A percentile compares a stretch with the other conserved stretches of the same genome.
Conservation (phyloP, 2,888 invertebrate species). For the Pyrocoelia pectoralis region DNA sequence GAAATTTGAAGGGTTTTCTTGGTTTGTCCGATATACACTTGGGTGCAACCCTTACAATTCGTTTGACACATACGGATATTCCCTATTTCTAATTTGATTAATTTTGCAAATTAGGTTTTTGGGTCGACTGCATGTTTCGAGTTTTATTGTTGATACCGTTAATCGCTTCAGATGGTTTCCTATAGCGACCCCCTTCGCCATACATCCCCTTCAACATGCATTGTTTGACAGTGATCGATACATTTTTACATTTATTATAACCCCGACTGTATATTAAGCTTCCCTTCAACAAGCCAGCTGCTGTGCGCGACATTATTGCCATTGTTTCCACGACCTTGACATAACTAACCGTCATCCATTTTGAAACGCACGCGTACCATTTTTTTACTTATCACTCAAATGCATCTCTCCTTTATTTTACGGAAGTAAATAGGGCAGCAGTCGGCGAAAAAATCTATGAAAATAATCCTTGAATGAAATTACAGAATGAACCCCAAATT, state of each 20-base stretch:
- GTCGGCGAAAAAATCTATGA: neutral
- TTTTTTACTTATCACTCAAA: neutral
- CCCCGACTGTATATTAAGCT: neutral
- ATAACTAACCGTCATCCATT: neutral
- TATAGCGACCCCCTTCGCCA: no score
- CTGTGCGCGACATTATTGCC: neutral
- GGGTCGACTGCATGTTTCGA: no score
- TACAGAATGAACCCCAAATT: constrained; percentile 16
- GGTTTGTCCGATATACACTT: no score
- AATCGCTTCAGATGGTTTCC: no score
- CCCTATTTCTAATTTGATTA: no score
- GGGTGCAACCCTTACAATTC: no score
- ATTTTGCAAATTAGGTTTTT: no score
- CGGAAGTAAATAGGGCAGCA: neutral
- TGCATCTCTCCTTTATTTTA: neutral
- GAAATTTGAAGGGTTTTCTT: no score
- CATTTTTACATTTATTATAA: neutral
- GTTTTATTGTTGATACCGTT: neutral
- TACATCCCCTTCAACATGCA: neutral
- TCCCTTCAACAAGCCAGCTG: neutral
- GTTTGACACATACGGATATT: no score
- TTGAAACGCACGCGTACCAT: neutral
- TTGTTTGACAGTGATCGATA: constrained; percentile 1
- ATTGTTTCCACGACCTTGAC: constrained; percentile 2
- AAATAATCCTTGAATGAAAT: neutral